Conservation (phyloP, 2,797 vertebrate species). For the Gorsachius magnificus region DNA sequence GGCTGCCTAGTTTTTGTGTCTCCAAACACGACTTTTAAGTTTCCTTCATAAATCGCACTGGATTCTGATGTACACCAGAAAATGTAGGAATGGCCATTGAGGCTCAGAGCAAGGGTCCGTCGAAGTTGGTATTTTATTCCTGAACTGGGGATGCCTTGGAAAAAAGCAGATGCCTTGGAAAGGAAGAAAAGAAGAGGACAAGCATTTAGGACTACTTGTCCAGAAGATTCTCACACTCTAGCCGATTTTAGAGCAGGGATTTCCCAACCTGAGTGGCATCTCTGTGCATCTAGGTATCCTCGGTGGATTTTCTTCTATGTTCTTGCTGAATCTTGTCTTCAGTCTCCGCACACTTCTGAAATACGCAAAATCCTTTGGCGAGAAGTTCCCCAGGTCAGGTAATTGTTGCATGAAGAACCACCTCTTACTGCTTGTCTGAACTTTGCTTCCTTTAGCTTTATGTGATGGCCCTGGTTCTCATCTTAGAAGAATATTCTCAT, state of each 20-base stretch:
- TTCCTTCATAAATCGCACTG: background rate
- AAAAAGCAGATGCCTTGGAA: background rate
- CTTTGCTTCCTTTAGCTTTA: background rate
- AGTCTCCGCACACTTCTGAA: background rate
- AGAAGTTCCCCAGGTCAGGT: background rate
- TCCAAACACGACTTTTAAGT: background rate
- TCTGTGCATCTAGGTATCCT: background rate
- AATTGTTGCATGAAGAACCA: background rate
- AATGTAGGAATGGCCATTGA: background rate
- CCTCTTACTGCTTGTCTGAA: background rate
- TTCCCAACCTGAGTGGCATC: background rate
- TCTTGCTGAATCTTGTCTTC: background rate
- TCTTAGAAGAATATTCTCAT: background rate
- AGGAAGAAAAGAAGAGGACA: background rate
- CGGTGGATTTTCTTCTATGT: background rate
- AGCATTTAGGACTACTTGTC: background rate
- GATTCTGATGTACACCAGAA: background rate
- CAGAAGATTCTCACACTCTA: background rate
- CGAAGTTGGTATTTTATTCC: background rate
- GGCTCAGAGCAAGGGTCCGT: background rate
- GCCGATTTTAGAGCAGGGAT: background rate
- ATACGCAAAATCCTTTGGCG: background rate
- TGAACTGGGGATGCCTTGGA: background rate
- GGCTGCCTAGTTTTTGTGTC: fast-evolving
- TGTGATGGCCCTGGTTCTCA: background rate